phyloP scores from a whole-genome alignment of 1,140 invertebrate species.

The Heliconius eleuchia region DNA sequence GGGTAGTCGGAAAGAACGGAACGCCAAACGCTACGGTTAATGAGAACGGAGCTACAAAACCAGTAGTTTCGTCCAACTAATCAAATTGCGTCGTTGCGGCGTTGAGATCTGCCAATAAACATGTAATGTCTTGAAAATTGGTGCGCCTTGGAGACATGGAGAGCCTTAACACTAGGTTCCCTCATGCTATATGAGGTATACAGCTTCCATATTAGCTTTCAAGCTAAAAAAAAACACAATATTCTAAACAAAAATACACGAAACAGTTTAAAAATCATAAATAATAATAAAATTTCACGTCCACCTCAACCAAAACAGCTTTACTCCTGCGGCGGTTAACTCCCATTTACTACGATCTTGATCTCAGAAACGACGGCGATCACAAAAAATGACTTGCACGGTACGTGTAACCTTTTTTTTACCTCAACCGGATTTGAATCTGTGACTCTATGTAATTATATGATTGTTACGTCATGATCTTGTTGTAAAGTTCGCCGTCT shows the following conservation, averaged over 20 bases:
- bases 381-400: not conserved
- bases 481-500: not conserved
- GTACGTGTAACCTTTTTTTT: conserved; percentile 2
- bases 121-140: no score
- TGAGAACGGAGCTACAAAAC: no score
- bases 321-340: not conserved
- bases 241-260: not conserved
- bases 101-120: no score
- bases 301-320: not conserved
- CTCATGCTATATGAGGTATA: no score
- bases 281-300: conserved; percentile 1
- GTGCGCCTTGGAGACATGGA: no score
- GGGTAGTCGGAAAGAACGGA: no score
- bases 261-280: conserved; percentile 7
- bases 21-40: no score
- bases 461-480: not conserved
- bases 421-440: conserved; percentile 2
- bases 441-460: not conserved
- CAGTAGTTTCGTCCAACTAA: no score
- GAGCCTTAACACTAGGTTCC: no score
- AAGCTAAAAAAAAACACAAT: not conserved
- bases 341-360: conserved; percentile 12
- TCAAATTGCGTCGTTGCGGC: no score
- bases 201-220: no score
- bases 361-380: not conserved